Evolutionary conservation across 2,888 invertebrate genomes (phyloP).

Genomic region (Drosophila multiciliata): DNA sequence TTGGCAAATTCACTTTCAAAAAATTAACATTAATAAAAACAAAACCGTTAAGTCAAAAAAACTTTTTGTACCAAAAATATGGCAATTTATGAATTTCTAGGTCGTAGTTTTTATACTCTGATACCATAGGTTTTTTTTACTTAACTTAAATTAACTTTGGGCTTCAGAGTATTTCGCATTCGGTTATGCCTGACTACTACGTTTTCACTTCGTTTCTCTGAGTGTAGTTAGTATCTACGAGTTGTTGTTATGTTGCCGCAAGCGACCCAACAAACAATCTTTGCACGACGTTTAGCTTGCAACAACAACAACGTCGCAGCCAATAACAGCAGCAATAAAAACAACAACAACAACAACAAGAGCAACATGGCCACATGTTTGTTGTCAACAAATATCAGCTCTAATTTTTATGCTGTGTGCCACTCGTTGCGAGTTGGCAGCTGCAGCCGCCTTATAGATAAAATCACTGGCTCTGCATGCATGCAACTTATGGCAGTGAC

Average conservation of each 20-base stretch:
- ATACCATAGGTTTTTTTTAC: not conserved
- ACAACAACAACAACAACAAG: constrained; percentile 20
- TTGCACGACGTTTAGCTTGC: constrained; percentile 14
- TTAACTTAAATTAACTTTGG: not conserved
- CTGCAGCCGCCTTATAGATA: constrained; percentile 49
- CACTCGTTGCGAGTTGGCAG: constrained; percentile 49
- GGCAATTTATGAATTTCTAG: not conserved
- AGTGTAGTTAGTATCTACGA: constrained; percentile 19
- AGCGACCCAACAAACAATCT: constrained; percentile 42
- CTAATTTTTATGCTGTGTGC: constrained; percentile 72
- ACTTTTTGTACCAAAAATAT: not conserved
- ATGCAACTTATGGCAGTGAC: constrained; percentile 57
- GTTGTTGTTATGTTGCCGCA: constrained; percentile 40
- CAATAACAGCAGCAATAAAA: constrained; percentile 35
- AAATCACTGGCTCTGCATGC: constrained; percentile 59
- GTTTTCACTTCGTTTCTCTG: not conserved
- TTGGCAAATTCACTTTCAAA: not conserved
- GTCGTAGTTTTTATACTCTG: not conserved
- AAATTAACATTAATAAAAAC: not conserved
- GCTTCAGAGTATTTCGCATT: not conserved
- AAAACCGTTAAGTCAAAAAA: not conserved
- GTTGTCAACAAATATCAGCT: constrained; percentile 75
- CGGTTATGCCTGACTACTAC: not conserved
- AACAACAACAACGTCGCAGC: constrained; percentile 8
- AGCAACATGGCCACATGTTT: constrained; percentile 68